These are phyloP conservation scores for Corapipo altera DNA, from an alignment of 2,113 vertebrate species.

Conservation along the genomic window DNA sequence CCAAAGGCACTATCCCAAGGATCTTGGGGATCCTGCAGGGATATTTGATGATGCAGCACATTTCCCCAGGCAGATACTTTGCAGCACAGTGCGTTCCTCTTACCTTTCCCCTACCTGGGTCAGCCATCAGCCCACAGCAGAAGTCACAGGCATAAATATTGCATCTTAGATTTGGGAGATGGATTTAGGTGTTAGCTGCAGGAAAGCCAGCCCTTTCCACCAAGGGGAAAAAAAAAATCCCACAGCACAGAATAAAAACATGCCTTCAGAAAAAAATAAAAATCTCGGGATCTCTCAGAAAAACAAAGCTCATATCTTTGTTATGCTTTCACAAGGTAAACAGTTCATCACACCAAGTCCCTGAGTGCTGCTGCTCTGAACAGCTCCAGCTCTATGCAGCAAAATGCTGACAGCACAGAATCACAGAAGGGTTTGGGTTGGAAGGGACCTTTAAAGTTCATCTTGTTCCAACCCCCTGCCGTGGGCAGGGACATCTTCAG, in stretches of 20 bases:
- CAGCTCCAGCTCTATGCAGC: not conserved
- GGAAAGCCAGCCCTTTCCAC: not conserved
- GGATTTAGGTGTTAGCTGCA: not conserved
- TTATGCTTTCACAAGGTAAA: not conserved
- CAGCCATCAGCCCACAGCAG: not conserved
- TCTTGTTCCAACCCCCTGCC: not conserved
- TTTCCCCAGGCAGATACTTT: not conserved
- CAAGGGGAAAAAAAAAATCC: not conserved
- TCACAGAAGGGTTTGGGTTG: not conserved
- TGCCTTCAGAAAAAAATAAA: not conserved
- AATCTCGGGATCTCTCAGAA: not conserved
- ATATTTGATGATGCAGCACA: not conserved
- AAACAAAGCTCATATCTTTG: not conserved
- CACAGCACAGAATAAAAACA: not conserved
- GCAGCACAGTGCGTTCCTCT: not conserved
- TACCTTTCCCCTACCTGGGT: not conserved
- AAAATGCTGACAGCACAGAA: not conserved
- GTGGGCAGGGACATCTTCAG: not conserved
- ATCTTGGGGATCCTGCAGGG: not conserved
- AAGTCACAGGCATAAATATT: not conserved
- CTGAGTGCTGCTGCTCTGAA: not conserved
- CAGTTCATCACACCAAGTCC: not conserved
- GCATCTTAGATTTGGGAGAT: not conserved
- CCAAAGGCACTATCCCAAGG: accelerated
- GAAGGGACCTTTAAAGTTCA: not conserved